Percentiles rank a stretch among this genome's conserved stretches.
Evolutionary conservation across 2,888 invertebrate genomes (phyloP).

Genomic region (Meta bourneti): DNA sequence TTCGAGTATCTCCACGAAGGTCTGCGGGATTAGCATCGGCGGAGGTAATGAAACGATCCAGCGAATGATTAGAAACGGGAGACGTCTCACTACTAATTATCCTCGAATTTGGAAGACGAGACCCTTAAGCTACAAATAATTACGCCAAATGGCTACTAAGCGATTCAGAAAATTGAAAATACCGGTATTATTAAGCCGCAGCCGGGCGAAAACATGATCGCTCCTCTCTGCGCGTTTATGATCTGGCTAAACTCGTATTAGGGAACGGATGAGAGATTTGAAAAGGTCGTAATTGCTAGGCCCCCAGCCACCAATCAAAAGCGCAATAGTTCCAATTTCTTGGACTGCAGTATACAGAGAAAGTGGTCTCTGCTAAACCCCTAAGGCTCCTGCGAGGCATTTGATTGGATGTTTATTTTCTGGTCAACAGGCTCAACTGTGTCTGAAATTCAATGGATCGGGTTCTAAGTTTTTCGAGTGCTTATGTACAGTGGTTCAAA

Average conservation of each 20-base stretch:
- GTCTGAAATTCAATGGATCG: too few species aligned
- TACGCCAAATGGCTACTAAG: slow-evolving; percentile 38
- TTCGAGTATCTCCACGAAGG: not conserved
- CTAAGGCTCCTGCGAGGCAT: not conserved
- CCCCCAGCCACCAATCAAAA: not conserved
- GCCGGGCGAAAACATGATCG: not conserved
- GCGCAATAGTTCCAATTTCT: not conserved
- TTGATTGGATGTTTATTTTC: not conserved
- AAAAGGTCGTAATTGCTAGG: not conserved
- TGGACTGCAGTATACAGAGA: not conserved
- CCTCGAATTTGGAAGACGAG: slow-evolving; percentile 32
- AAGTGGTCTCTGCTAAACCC: not conserved
- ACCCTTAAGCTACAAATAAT: slow-evolving; percentile 52
- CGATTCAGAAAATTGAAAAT: slow-evolving; percentile 58
- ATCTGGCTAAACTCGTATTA: not conserved
- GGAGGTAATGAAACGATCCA: slow-evolving; percentile 31
- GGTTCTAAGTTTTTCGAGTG: too few species aligned
- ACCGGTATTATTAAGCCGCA: slow-evolving; percentile 30
- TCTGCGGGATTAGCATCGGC: slow-evolving; percentile 14
- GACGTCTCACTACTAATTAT: slow-evolving; percentile 24
- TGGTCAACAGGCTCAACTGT: not conserved
- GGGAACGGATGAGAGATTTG: not conserved
- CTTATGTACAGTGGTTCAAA: too few species aligned
- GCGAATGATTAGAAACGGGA: slow-evolving; percentile 40
- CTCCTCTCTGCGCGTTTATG: not conserved